Evolutionary conservation across 2,797 vertebrate genomes (phyloP).

Genomic region (Clamator glandarius): DNA sequence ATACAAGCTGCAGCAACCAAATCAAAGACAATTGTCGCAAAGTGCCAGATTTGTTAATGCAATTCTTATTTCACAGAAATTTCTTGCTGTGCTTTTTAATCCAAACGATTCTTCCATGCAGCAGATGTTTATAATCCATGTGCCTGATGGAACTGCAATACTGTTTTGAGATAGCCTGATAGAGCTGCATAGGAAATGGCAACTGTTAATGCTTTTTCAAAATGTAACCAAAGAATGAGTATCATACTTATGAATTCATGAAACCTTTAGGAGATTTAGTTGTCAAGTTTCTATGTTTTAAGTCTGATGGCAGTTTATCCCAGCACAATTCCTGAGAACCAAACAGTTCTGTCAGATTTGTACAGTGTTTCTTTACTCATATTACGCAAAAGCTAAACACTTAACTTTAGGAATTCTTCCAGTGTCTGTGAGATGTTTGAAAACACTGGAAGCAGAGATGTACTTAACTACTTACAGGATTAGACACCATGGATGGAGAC

Average conservation of each 20-base stretch:
- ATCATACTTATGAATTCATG: not conserved
- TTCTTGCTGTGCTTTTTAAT: not conserved
- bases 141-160: not conserved
- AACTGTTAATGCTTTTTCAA: not conserved
- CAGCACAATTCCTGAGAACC: not conserved
- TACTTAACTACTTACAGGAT: not conserved
- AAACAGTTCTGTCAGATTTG: not conserved
- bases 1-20: not conserved
- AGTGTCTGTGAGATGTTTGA: not conserved
- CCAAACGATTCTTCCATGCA: not conserved
- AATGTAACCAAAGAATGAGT: not conserved
- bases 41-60: not conserved
- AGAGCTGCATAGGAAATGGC: not conserved
- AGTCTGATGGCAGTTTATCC: not conserved
- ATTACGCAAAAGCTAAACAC: not conserved
- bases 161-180: not conserved
- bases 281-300: not conserved
- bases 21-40: not conserved
- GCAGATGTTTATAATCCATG: not conserved
- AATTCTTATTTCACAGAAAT: not conserved
- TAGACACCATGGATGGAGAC: not conserved
- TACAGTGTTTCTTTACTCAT: not conserved
- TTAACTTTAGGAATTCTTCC: not conserved
- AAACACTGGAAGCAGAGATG: not conserved
- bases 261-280: not conserved